Base-by-base conservation (phyloP, 1,140 invertebrate genomes). In the Drosophila orena region DNA sequence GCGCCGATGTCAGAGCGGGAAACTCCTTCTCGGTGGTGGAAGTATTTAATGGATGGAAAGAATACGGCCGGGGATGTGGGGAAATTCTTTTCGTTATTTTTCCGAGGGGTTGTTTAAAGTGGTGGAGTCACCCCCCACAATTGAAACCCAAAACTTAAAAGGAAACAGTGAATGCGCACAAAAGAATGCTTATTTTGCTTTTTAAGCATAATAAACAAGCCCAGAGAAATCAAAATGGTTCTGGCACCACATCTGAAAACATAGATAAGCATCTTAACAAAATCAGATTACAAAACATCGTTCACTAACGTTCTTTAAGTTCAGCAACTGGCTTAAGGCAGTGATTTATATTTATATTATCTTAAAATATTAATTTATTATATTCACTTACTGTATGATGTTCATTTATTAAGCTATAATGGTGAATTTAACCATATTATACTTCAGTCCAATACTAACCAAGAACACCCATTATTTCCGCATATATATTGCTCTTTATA, bases 1-100 rank as follows among this genome's bases (percentile, higher is more conserved):
- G 83, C 79, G 71, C 53, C 49, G 46, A 66, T 75, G 72, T 66
- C 71, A 75, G 71, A 75, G 61, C 53, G 40, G 53, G 60, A 65
- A 49, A 22, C 38, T 62, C 53, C 38, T 75, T 35, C n/a, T 43
- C 24, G 30, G 34, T 46, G 72, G 59, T 62, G 50, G 71, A 54
- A 73, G 69, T 49, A 62, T 73, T 73, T 73, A 73, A 73, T 73
- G 70, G 69, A 71, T 52, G 68, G 55, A 5, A 60, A 59, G 60
- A 69, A 40, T 54, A 69, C 62, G 38, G 40, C 30, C 8, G 30
- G 30, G 30, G 30, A 30, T 30, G 8, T 30, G 30, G 59, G n/a
- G 11, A 4, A 34, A 43, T 34, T 22, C 43, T 1, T 42, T 66
- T n/a, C 5, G 15, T 47, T 12, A 44, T 2, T 34, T 52, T 17